Evolutionary conservation across 1,140 invertebrate species (phyloP).

Genomic region (Bilobella aurantiaca): DNA sequence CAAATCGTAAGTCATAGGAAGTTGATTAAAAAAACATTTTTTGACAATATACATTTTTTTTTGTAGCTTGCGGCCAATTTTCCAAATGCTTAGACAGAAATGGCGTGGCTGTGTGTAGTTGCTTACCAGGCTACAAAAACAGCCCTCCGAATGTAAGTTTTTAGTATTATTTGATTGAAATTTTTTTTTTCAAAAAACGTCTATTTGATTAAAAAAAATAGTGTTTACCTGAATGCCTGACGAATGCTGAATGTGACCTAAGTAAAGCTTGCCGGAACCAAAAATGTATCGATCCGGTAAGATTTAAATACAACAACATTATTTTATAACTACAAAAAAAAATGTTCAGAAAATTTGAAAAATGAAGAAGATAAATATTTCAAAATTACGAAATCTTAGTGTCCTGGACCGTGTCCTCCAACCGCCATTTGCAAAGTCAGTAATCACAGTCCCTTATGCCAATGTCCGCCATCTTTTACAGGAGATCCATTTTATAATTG

Average conservation of each 20-base stretch:
- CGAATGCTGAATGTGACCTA: constrained; percentile 45
- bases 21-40: no score
- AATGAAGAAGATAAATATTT: background rate
- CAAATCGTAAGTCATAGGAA: constrained; percentile 7
- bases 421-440: constrained; percentile 57
- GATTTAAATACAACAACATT: no score
- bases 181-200: constrained; percentile 53
- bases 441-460: constrained; percentile 49
- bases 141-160: constrained; percentile 42
- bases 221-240: constrained; percentile 49
- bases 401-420: constrained; percentile 59
- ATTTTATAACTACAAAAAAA: no score
- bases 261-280: constrained; percentile 1
- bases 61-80: constrained; percentile 56
- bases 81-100: constrained; percentile 53
- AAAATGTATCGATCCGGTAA: constrained; percentile 49
- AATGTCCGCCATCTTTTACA: background rate
- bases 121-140: constrained; percentile 50
- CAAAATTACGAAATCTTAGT: constrained; percentile 38
- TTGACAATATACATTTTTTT: no score
- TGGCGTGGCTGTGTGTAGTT: constrained; percentile 51
- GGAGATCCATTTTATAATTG: constrained; percentile 2
- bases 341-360: background rate
- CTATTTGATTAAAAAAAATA: constrained; percentile 42
- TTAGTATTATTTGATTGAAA: constrained; percentile 55